Evolutionary conservation across 2,797 vertebrate species (phyloP).

Genomic region (Euthynnus affinis): DNA sequence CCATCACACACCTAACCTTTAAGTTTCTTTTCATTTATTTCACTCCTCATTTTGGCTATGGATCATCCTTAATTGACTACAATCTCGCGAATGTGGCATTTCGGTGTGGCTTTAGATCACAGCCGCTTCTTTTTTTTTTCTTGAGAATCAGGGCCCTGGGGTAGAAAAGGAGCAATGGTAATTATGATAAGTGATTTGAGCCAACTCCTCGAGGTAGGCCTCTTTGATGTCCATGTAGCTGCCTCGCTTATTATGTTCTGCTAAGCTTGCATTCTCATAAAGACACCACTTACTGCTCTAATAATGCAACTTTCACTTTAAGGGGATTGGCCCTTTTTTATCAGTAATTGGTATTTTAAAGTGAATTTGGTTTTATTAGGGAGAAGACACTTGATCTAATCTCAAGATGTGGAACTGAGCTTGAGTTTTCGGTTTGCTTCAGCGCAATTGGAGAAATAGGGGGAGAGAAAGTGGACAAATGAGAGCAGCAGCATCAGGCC

Average conservation of each 20-base stretch:
- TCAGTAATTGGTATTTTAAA: slow-evolving; percentile 66
- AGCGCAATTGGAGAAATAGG: slow-evolving; percentile 7
- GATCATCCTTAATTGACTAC: slow-evolving; percentile 58
- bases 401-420: slow-evolving; percentile 34
- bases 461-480: slow-evolving; percentile 11
- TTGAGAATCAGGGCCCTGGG: slow-evolving; percentile 25
- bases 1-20: slow-evolving; percentile 69
- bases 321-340: slow-evolving; percentile 28
- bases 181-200: slow-evolving; percentile 78
- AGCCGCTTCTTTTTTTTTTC: neutral
- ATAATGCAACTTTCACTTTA: slow-evolving; percentile 59
- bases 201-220: slow-evolving; percentile 58
- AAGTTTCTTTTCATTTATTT: slow-evolving; percentile 57
- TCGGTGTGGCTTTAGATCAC: slow-evolving; percentile 51
- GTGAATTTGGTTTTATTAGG: slow-evolving; percentile 52
- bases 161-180: slow-evolving; percentile 55
- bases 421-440: slow-evolving; percentile 38
- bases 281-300: slow-evolving; percentile 57
- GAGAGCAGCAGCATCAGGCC: slow-evolving; percentile 30
- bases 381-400: slow-evolving; percentile 49
- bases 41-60: slow-evolving; percentile 22
- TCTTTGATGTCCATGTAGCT: slow-evolving; percentile 58
- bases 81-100: slow-evolving; percentile 68
- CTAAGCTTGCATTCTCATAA: slow-evolving; percentile 68
- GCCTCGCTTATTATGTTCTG: slow-evolving; percentile 61